Percentiles rank a stretch among this genome's conserved stretches.
phyloP scores from a whole-genome alignment of 2,797 vertebrate genomes.

The Gorsachius magnificus region DNA sequence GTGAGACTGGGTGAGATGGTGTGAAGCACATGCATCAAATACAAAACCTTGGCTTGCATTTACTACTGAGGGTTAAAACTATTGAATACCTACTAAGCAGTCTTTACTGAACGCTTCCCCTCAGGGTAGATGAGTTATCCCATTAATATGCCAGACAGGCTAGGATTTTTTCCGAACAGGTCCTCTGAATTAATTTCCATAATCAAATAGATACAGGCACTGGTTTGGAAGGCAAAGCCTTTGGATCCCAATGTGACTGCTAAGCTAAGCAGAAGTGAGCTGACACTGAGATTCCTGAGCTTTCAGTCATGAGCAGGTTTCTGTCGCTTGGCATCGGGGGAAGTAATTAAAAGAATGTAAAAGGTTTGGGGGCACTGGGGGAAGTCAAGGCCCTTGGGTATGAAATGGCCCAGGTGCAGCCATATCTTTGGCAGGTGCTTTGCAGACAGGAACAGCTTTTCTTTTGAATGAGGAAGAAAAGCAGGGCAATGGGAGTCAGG shows the following conservation, averaged over 20 bases:
- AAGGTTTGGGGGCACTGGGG: not conserved
- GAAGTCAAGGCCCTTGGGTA: not conserved
- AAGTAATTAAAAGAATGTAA: not conserved
- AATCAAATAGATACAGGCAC: not conserved
- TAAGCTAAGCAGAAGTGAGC: constrained; percentile 10
- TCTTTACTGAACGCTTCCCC: not conserved
- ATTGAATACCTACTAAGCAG: not conserved
- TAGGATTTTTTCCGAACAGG: not conserved
- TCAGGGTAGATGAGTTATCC: not conserved
- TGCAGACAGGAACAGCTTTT: not conserved
- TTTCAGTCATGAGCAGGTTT: not conserved
- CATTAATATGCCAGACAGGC: not conserved
- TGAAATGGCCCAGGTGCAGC: not conserved
- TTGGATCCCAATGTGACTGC: not conserved
- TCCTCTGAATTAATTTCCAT: not conserved
- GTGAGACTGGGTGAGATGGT: not conserved
- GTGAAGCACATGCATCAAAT: not conserved
- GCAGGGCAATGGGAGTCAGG: not conserved
- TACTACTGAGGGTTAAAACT: not conserved
- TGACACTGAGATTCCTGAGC: not conserved
- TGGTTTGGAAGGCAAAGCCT: not conserved
- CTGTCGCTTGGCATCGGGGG: not conserved
- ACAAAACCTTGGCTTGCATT: not conserved
- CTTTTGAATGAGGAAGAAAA: not conserved
- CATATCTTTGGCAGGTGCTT: not conserved